Evolutionary conservation across 2,113 vertebrate species (phyloP).

Genomic region (Petroica traversi): DNA sequence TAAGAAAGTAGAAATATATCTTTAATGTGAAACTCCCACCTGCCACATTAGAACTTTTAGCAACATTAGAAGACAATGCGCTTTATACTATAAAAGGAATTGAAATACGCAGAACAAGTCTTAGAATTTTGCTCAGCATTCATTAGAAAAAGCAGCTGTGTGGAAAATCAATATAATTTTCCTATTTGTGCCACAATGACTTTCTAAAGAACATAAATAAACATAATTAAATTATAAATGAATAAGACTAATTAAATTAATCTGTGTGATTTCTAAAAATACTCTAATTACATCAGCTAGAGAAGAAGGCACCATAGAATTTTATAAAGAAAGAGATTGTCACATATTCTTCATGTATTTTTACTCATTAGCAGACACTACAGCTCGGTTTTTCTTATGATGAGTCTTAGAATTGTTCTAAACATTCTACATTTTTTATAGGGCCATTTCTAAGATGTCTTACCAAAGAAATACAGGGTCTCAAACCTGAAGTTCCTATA

Average conservation of each 20-base stretch:
- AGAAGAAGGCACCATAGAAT: neutral
- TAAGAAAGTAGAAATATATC: slow-evolving; percentile 26
- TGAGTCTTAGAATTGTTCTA: neutral
- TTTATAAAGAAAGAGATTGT: neutral
- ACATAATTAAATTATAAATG: neutral
- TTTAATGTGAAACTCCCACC: neutral
- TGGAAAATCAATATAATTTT: neutral
- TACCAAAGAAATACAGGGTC: neutral
- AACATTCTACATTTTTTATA: neutral
- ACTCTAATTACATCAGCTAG: neutral
- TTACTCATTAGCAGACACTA: neutral
- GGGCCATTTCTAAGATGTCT: neutral
- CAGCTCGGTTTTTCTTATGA: neutral
- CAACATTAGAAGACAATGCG: slow-evolving; percentile 16
- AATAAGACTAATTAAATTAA: no score
- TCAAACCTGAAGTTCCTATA: neutral
- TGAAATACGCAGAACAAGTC: slow-evolving; percentile 17
- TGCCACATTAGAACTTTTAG: slow-evolving; percentile 15
- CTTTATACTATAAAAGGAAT: slow-evolving; percentile 28
- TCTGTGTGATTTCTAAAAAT: slow-evolving; percentile 29
- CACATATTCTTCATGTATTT: neutral
- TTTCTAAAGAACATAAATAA: slow-evolving; percentile 18
- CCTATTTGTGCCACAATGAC: neutral
- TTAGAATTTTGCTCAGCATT: slow-evolving; percentile 24
- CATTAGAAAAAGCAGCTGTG: neutral